A percentile compares a stretch with the other conserved stretches of the same genome.
Evolutionary conservation across 2,888 invertebrate species (phyloP).

Genomic region (Tanytarsus gracilentus): DNA sequence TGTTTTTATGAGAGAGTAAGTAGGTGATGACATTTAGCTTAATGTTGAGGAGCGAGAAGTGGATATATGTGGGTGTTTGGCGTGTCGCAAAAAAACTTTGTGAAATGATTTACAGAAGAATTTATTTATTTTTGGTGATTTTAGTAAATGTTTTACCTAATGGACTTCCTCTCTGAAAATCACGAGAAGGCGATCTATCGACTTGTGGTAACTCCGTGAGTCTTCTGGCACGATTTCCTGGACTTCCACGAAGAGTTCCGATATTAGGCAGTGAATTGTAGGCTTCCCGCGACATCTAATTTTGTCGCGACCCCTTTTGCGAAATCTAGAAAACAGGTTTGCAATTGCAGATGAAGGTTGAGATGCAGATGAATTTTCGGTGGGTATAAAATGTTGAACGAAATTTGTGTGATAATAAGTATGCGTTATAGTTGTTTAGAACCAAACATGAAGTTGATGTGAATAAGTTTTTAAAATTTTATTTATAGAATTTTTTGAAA

Average conservation of each 20-base stretch:
- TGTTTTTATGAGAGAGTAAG: no score
- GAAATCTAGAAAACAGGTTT: not conserved
- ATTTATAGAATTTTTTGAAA: no score
- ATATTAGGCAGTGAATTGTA: slow-evolving; percentile 50
- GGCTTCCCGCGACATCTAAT: slow-evolving; percentile 44
- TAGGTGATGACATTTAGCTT: no score
- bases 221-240: slow-evolving; percentile 54
- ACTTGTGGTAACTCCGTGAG: slow-evolving; percentile 69
- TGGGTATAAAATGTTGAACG: not conserved
- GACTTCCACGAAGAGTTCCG: slow-evolving; percentile 56
- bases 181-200: slow-evolving; percentile 80
- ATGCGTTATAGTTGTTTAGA: no score
- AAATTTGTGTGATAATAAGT: no score
- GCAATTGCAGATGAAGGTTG: no score
- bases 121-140: slow-evolving; percentile 28
- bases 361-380: no score
- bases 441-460: no score
- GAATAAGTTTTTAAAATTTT: no score
- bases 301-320: not conserved
- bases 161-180: slow-evolving; percentile 54
- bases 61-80: no score
- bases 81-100: no score
- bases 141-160: slow-evolving; percentile 41
- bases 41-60: no score
- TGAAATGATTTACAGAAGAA: slow-evolving; percentile 23